These are phyloP conservation scores for Helicoverpa assulta DNA, from an alignment of 2,888 invertebrate species.

Conservation along the genomic window DNA sequence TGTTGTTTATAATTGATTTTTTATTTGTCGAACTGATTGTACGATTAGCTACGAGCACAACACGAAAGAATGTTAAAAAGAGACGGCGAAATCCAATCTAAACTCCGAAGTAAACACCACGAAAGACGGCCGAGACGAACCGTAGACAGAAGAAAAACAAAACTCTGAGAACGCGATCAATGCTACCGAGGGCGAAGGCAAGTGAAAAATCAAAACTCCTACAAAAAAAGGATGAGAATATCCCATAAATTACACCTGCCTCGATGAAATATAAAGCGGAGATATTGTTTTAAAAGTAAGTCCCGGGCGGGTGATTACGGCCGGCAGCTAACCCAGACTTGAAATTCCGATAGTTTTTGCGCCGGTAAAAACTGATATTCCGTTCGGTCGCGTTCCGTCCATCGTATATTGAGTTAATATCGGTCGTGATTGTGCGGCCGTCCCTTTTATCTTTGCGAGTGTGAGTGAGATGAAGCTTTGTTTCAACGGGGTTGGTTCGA, in stretches of 20 bases:
- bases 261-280: constrained; percentile 83
- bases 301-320: constrained; percentile 85
- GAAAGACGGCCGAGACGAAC: constrained; percentile 80
- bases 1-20: constrained; percentile 85
- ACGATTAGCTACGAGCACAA: constrained; percentile 75
- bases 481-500: constrained; percentile 85
- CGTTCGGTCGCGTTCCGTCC: constrained; percentile 85
- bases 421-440: constrained; percentile 85
- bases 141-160: constrained; percentile 88
- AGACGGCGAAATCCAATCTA: constrained; percentile 82
- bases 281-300: constrained; percentile 88
- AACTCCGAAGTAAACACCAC: constrained; percentile 84
- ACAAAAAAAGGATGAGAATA: constrained; percentile 76
- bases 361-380: constrained; percentile 88
- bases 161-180: constrained; percentile 81
- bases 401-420: constrained; percentile 88
- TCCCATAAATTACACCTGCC: constrained; percentile 87
- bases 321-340: constrained; percentile 83
- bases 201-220: constrained; percentile 81
- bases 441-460: constrained; percentile 73
- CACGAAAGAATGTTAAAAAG: constrained; percentile 73
- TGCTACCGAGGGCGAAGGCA: constrained; percentile 72
- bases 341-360: constrained; percentile 90
- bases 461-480: constrained; percentile 80
- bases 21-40: constrained; percentile 73